Base-by-base conservation (phyloP, 2,888 invertebrate genomes). In the Ophonus ardosiacus region DNA sequence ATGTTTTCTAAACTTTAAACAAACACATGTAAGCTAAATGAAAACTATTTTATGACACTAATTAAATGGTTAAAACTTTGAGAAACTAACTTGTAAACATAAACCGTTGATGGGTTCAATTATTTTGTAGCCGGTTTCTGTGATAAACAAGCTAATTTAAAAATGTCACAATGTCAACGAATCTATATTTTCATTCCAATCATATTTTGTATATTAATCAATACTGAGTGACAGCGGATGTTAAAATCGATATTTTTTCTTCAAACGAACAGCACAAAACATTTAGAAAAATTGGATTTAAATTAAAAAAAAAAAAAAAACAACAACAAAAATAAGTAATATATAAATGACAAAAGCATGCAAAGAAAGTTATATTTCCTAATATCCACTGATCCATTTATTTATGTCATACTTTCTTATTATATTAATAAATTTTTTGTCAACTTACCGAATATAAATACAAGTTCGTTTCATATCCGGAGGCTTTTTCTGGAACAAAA, bases 381-480 rank as follows among this genome's bases (percentile, higher is more conserved):
- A 21, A 21, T 31, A 31, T 31, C 6, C 31, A 31, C 6, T 31
- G 31, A 31, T 31, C 2, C 31, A 31, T 31, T 31, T 31, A 31
- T 31, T 31, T 5, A 31, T 31, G 31, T 31, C 5, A 31, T 4
- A 31, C 4, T 5, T 51, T 51, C 13, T 51, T 8, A 13, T 51
- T 51, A 5, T 51, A 13, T 51, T 51, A 51, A 31, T 51, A 71
- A 15, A 17, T 71, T 31, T 31, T 59, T 57, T 38, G n/a, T n/a
- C 61, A 86, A 93, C 95, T 95, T 91, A 95, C 96, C 92, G 95
- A 94, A 89, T 96, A 96, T 86, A 97, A 95, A 92, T 97, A 97
- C 89, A 97, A 94, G 91, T 97, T 97, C 89, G 97, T 96, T 91
- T 97, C 97, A 91, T 94, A 94, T 88, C 95, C 96, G 86, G 94